Conservation (phyloP, 1,140 invertebrate genomes). For the Papilio glaucus region DNA sequence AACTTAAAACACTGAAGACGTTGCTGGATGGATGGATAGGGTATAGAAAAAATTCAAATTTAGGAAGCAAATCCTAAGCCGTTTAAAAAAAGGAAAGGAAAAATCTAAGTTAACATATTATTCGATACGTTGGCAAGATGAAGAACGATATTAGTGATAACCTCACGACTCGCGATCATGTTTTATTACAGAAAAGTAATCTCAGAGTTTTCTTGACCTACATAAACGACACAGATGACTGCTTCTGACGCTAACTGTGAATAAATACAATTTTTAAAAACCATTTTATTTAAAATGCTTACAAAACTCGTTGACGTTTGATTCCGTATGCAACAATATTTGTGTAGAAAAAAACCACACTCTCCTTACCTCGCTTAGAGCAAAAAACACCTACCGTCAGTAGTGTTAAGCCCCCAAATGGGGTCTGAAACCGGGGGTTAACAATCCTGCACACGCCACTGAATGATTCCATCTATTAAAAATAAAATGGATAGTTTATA, state of each 20-base stretch:
- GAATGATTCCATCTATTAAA: neutral
- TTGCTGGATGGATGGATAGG: too few species aligned
- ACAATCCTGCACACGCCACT: too few species aligned
- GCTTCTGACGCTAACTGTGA: neutral
- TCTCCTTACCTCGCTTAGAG: neutral
- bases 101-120: neutral
- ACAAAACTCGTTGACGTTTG: neutral
- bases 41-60: too few species aligned
- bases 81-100: neutral
- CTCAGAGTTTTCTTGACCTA: neutral
- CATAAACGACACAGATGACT: conserved; percentile 1
- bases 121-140: neutral
- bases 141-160: neutral
- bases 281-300: neutral
- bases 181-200: conserved; percentile 23
- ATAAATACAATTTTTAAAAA: neutral
- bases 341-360: neutral
- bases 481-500: neutral
- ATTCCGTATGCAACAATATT: neutral
- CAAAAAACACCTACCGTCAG: too few species aligned
- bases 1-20: too few species aligned
- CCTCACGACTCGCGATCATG: neutral
- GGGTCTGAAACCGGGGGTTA: too few species aligned
- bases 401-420: too few species aligned
- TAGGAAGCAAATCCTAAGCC: too few species aligned